Evolutionary conservation across 1,140 invertebrate genomes (phyloP).

Genomic region (Melitaea cinxia): DNA sequence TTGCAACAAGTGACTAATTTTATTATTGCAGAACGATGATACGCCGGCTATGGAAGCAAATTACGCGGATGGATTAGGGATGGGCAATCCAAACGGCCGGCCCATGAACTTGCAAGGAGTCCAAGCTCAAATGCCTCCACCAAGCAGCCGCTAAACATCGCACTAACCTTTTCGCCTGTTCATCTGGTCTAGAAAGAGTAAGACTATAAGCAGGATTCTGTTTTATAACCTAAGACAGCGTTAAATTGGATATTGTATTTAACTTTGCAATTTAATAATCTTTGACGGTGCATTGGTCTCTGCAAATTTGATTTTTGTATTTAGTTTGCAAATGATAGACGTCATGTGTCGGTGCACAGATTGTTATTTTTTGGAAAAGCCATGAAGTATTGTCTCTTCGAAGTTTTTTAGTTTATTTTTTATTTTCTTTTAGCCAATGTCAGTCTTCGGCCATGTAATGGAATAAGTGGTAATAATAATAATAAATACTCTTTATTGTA

Average conservation of each 20-base stretch:
- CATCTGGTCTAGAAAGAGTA: neutral
- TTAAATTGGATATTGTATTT: too few species aligned
- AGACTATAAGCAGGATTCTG: neutral
- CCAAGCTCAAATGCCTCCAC: conserved; percentile 75
- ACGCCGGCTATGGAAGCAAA: conserved; percentile 88
- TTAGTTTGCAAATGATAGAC: neutral
- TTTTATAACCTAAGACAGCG: too few species aligned
- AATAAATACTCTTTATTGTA: too few species aligned
- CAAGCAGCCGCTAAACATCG: conserved; percentile 63
- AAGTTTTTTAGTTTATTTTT: neutral
- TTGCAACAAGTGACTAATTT: neutral
- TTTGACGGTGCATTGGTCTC: neutral
- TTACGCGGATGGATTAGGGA: conserved; percentile 82
- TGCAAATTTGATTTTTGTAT: neutral
- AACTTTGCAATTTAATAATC: neutral
- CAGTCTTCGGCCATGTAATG: too few species aligned
- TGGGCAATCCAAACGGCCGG: conserved; percentile 79
- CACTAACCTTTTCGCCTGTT: neutral
- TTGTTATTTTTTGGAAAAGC: neutral
- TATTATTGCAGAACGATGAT: conserved; percentile 85
- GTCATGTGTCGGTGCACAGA: neutral
- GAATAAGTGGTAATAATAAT: too few species aligned
- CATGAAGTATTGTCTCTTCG: neutral
- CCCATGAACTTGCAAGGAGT: conserved; percentile 78
- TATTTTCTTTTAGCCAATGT: neutral